A percentile compares a stretch with the other conserved stretches of the same genome.
These are phyloP conservation scores for Jaculus jaculus DNA, from an alignment of 2,113 vertebrate species.

Conservation along the genomic window DNA sequence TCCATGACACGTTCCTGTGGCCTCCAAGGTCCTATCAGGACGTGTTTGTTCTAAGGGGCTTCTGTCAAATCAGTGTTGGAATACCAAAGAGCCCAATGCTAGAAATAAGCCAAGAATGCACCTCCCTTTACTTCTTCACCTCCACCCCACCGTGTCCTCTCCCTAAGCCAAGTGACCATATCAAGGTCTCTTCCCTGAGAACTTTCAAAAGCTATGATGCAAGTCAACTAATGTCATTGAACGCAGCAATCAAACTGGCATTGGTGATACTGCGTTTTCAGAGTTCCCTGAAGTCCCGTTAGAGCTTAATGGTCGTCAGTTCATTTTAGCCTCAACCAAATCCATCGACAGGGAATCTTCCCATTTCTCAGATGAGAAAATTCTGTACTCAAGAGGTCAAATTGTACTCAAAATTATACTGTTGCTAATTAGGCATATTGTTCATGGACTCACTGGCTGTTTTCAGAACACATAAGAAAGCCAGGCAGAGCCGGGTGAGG, in stretches of 20 bases:
- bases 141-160: not conserved
- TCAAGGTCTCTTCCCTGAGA: not conserved
- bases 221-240: not conserved
- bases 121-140: not conserved
- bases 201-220: not conserved
- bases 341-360: not conserved
- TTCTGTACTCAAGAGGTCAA: not conserved
- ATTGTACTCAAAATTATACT: not conserved
- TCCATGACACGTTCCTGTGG: not conserved
- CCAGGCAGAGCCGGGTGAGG: too few species aligned
- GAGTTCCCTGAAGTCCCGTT: not conserved
- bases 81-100: not conserved
- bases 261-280: not conserved
- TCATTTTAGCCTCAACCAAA: not conserved
- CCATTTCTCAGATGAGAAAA: not conserved
- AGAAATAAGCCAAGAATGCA: not conserved
- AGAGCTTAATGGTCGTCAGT: not conserved
- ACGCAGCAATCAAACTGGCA: not conserved
- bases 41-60: not conserved
- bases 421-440: not conserved
- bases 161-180: not conserved
- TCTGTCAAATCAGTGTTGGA: not conserved
- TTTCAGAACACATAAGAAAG: not conserved
- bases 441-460: not conserved
- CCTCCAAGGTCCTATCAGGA: not conserved